These are phyloP conservation scores for Dissostichus mawsoni DNA, from an alignment of 2,113 vertebrate species.

Conservation along the genomic window DNA sequence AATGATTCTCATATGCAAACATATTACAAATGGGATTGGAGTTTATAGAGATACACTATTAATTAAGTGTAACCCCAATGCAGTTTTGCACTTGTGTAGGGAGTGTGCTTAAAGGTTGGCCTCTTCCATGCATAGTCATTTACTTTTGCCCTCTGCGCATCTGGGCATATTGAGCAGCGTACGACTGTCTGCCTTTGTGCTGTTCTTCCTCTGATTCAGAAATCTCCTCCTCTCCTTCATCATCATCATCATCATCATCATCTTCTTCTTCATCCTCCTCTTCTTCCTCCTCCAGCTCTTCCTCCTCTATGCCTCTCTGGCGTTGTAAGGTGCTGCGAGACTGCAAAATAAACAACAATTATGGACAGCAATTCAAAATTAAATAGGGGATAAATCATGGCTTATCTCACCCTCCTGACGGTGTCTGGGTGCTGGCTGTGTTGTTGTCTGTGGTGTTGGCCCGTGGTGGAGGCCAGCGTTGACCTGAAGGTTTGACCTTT, in stretches of 20 bases:
- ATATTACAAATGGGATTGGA: too few relatives aligned
- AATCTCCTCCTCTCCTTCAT: constrained; percentile 61
- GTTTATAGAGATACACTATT: too few relatives aligned
- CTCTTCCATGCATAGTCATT: too few relatives aligned
- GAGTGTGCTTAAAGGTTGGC: too few relatives aligned
- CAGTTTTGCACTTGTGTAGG: too few relatives aligned
- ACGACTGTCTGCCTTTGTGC: constrained; percentile 63
- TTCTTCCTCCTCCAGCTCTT: constrained; percentile 40
- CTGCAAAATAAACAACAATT: constrained; percentile 43
- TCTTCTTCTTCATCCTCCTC: constrained; percentile 55
- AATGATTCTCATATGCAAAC: too few relatives aligned
- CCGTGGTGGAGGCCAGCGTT: neutral
- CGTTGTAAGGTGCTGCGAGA: constrained; percentile 44
- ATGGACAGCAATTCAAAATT: neutral
- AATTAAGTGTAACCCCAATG: too few relatives aligned
- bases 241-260: constrained; percentile 64
- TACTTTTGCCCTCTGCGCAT: neutral
- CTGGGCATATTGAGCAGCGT: constrained; percentile 68
- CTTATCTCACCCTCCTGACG: constrained; percentile 57
- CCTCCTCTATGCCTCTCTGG: constrained; percentile 64
- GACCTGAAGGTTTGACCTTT: constrained; percentile 13
- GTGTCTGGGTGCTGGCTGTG: neutral
- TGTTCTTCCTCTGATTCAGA: constrained; percentile 56
- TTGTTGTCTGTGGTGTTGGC: constrained; percentile 15
- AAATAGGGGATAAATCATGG: too few relatives aligned